These are phyloP conservation scores for Pachycephala philippinensis DNA, from an alignment of 2,113 vertebrate species.

Conservation along the genomic window DNA sequence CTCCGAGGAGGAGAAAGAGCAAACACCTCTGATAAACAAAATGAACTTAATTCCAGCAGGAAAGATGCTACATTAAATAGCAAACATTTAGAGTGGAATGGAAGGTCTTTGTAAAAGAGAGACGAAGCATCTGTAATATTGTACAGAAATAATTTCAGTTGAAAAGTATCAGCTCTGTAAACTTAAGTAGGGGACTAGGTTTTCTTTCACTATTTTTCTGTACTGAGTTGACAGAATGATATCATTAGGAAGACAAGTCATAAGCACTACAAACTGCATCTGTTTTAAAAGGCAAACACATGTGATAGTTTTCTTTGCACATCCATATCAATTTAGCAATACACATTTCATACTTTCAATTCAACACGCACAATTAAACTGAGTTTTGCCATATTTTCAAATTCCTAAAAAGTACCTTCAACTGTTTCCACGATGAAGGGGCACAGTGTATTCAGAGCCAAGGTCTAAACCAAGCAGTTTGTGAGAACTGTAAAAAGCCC, in stretches of 20 bases:
- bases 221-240: background rate
- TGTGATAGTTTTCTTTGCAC: background rate
- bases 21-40: background rate
- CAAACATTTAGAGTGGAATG: background rate
- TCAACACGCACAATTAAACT: background rate
- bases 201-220: background rate
- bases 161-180: background rate
- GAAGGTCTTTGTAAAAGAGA: background rate
- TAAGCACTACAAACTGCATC: background rate
- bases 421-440: background rate
- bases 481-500: background rate
- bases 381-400: background rate
- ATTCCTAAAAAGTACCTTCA: background rate
- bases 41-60: background rate
- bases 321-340: background rate
- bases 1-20: background rate
- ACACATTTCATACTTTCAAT: background rate
- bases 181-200: background rate
- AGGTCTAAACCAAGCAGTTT: background rate
- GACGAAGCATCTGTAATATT: background rate
- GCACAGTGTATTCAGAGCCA: background rate
- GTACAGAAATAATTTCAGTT: background rate
- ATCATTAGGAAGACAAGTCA: background rate
- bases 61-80: background rate
- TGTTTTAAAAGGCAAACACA: background rate